Evolutionary conservation across 2,888 invertebrate species (phyloP).

Genomic region (Helicoverpa assulta): DNA sequence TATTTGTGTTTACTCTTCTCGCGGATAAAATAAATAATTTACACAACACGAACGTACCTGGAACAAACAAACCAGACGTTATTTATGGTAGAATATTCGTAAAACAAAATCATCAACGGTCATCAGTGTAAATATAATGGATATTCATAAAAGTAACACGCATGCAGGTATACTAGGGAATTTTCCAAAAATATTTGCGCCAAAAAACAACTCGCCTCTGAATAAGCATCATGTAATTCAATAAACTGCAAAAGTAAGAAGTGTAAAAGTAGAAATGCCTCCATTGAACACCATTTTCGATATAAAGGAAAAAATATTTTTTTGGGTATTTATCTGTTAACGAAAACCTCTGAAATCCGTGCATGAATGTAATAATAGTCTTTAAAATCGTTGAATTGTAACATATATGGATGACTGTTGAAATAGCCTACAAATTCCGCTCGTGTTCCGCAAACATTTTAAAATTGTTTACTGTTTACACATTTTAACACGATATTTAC

Average conservation of each 20-base stretch:
- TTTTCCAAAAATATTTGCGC: no score
- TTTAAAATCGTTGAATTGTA: background rate
- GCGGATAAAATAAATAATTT: background rate
- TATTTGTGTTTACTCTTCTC: background rate
- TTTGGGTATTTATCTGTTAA: no score
- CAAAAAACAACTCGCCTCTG: no score
- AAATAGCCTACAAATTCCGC: conserved; percentile 5
- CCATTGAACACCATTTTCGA: no score
- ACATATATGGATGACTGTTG: conserved; percentile 9
- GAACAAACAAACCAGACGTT: conserved; percentile 50
- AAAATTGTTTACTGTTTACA: conserved; percentile 25
- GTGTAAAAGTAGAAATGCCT: no score
- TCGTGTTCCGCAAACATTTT: conserved; percentile 18
- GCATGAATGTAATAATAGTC: background rate
- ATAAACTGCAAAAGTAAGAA: no score
- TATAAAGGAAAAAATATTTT: no score
- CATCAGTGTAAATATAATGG: background rate
- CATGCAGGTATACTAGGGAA: no score
- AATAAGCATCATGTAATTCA: no score
- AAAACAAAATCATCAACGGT: background rate
- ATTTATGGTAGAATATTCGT: background rate
- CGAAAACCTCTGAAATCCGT: no score
- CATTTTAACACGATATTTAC: conserved; percentile 15
- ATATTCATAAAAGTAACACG: no score
- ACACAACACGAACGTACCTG: conserved; percentile 50